phyloP scores from a whole-genome alignment of 2,113 vertebrate genomes.

The Promerops cafer region DNA sequence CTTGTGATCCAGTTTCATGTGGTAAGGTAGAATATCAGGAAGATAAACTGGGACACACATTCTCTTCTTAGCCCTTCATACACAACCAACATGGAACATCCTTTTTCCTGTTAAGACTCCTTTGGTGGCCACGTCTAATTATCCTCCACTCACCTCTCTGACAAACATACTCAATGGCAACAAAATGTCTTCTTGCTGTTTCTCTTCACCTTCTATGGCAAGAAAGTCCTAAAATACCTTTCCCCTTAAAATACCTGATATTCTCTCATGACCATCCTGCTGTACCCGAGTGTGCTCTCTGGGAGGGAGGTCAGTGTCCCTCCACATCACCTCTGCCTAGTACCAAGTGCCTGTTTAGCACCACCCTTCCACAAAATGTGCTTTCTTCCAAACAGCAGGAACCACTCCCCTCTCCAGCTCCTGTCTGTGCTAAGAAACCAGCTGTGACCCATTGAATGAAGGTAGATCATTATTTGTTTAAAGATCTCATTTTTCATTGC shows the following conservation, averaged over 20 bases:
- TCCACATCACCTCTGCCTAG: fast-evolving
- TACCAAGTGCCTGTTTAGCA: neutral
- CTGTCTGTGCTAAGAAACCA: neutral
- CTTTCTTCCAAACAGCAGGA: neutral
- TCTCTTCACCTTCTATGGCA: neutral
- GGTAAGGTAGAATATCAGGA: neutral
- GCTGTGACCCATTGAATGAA: neutral
- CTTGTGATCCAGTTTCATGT: neutral
- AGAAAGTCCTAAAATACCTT: neutral
- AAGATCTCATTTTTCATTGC: neutral
- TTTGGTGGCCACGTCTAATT: neutral
- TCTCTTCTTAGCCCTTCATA: neutral
- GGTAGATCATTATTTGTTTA: neutral
- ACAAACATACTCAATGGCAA: neutral
- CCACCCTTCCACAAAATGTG: neutral
- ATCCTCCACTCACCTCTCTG: neutral
- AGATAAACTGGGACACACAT: neutral
- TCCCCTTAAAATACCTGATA: neutral
- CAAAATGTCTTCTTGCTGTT: neutral
- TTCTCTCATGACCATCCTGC: fast-evolving
- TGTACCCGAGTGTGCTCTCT: neutral
- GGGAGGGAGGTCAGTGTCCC: neutral
- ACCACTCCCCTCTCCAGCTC: neutral
- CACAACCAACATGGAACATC: fast-evolving
- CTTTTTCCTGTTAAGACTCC: neutral